Evolutionary conservation across 2,797 vertebrate genomes (phyloP).

Genomic region (Micromesistius poutassou): DNA sequence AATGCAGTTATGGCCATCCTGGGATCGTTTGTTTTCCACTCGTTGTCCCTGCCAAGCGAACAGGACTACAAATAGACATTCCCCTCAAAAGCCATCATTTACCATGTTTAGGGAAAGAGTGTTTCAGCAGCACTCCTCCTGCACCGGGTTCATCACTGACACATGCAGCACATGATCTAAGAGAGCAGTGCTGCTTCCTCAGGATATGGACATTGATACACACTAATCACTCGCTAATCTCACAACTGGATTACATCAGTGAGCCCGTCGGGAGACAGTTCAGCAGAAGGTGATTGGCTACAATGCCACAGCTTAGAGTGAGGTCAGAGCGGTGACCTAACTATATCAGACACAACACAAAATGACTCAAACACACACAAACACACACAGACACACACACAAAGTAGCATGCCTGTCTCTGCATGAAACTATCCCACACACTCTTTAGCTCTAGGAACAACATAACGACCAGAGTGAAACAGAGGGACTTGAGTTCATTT

Average conservation of each 20-base stretch:
- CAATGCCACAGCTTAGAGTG: conserved; percentile 14
- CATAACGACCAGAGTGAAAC: not conserved
- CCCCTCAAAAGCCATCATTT: conserved; percentile 31
- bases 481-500: too few relatives aligned
- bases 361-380: not conserved
- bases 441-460: not conserved
- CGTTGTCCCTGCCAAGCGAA: conserved; percentile 33
- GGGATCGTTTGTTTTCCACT: conserved; percentile 29
- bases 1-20: conserved; percentile 44
- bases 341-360: not conserved
- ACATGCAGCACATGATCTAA: not conserved
- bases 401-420: not conserved
- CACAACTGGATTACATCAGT: conserved; percentile 37
- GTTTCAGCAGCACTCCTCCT: not conserved
- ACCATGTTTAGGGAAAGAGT: conserved; percentile 13
- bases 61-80: conserved; percentile 34
- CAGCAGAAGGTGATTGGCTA: conserved; percentile 10
- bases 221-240: conserved; percentile 34
- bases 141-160: not conserved
- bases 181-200: not conserved
- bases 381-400: too few relatives aligned
- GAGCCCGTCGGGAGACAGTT: conserved; percentile 15
- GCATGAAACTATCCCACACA: not conserved
- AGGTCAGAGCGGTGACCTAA: conserved; percentile 11
- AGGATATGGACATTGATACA: conserved; percentile 16